Evolutionary conservation across 2,797 vertebrate genomes (phyloP).

Genomic region (Salarias fasciatus): DNA sequence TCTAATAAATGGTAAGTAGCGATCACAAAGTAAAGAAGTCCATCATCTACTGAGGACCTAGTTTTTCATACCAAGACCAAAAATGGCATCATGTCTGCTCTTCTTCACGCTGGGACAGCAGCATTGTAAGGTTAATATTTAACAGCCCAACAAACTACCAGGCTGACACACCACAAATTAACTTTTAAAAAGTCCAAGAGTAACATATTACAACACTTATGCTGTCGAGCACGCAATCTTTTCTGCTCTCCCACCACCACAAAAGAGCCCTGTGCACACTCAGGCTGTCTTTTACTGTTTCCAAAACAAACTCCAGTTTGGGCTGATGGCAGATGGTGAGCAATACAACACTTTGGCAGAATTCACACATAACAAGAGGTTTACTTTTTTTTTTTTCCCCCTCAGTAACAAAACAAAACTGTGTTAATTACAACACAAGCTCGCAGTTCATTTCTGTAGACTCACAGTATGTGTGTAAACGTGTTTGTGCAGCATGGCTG

Average conservation of each 20-base stretch:
- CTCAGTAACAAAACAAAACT: constrained; percentile 8
- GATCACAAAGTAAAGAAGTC: too few species aligned
- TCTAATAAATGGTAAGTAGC: too few species aligned
- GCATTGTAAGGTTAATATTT: constrained; percentile 2
- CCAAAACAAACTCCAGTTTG: constrained; percentile 45
- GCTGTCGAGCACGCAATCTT: constrained; percentile 31
- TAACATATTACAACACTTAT: constrained; percentile 39
- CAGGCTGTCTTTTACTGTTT: constrained; percentile 32
- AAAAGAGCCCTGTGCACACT: constrained; percentile 24
- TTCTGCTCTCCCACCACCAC: constrained; percentile 15
- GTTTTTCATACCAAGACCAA: too few species aligned
- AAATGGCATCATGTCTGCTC: too few species aligned
- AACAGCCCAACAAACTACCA: constrained; percentile 12
- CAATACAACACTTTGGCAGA: constrained; percentile 35
- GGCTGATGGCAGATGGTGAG: constrained; percentile 45
- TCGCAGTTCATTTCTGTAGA: neutral
- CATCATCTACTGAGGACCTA: too few species aligned
- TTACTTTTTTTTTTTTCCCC: constrained; percentile 16
- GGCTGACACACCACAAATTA: constrained; percentile 7
- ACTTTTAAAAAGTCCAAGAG: constrained; percentile 26
- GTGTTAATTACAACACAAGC: constrained; percentile 11
- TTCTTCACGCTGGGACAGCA: too few species aligned
- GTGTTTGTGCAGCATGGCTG: neutral
- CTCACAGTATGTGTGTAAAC: neutral
- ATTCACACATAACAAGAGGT: constrained; percentile 17